Evolutionary conservation across 2,113 vertebrate species (phyloP).

Genomic region (Dasyornis broadbenti): DNA sequence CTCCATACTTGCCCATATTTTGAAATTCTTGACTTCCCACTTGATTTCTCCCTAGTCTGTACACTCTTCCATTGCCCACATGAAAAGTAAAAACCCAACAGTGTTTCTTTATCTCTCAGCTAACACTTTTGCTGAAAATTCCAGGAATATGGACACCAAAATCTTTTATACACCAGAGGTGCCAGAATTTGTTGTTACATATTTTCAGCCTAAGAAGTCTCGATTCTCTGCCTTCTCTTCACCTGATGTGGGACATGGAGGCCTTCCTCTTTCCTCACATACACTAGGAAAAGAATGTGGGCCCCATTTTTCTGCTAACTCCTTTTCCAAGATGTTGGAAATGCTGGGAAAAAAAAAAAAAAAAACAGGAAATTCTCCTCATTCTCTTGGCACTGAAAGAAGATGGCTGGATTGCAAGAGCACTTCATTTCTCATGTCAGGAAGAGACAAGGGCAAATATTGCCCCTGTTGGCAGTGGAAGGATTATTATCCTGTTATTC

Average conservation of each 20-base stretch:
- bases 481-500: not conserved
- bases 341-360: not conserved
- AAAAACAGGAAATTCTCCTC: not conserved
- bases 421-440: not conserved
- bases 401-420: not conserved
- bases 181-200: not conserved
- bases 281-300: not conserved
- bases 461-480: not conserved
- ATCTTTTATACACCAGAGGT: not conserved
- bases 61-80: not conserved
- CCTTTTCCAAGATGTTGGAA: not conserved
- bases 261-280: not conserved
- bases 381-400: not conserved
- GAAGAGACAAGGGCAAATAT: fast-evolving
- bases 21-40: not conserved
- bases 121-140: not conserved
- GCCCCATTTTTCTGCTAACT: not conserved
- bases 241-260: not conserved
- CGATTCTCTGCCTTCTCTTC: not conserved
- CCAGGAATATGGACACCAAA: not conserved
- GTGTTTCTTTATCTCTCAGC: not conserved
- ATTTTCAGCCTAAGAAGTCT: not conserved
- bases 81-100: not conserved
- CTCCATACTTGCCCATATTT: not conserved
- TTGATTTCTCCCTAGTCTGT: not conserved